phyloP scores from a whole-genome alignment of 2,888 invertebrate genomes.

The Drosophila meridionalis region DNA sequence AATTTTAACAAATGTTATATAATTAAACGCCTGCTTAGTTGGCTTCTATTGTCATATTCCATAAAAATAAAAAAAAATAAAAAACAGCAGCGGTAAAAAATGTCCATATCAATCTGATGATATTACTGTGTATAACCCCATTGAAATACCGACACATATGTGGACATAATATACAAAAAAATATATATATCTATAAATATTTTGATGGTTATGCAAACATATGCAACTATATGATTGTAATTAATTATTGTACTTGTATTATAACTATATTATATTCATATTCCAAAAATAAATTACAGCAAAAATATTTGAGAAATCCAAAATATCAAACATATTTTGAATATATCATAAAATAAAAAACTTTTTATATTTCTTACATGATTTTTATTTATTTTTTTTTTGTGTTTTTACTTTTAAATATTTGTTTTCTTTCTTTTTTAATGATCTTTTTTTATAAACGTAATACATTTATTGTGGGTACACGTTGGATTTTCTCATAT shows the following conservation, averaged over 20 bases:
- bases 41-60: slow-evolving; percentile 40
- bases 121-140: slow-evolving; percentile 27
- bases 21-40: slow-evolving; percentile 46
- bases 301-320: slow-evolving; percentile 51
- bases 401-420: slow-evolving; percentile 73
- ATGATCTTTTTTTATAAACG: slow-evolving; percentile 72
- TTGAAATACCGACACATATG: slow-evolving; percentile 16
- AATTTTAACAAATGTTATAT: slow-evolving; percentile 17
- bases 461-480: slow-evolving; percentile 81
- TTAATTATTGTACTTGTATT: slow-evolving; percentile 70
- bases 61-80: slow-evolving; percentile 9
- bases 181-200: slow-evolving; percentile 26
- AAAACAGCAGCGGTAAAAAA: slow-evolving; percentile 25
- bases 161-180: slow-evolving; percentile 27
- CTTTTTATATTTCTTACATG: slow-evolving; percentile 55
- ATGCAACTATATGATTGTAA: slow-evolving; percentile 72
- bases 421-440: slow-evolving; percentile 50
- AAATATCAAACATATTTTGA: not conserved
- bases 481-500: slow-evolving; percentile 58
- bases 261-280: slow-evolving; percentile 72
- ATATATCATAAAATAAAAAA: not conserved
- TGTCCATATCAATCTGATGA: slow-evolving; percentile 60
- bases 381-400: slow-evolving; percentile 75
- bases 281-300: slow-evolving; percentile 77
- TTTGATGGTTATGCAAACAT: slow-evolving; percentile 44